Percentiles rank a stretch among this genome's conserved stretches.
Conservation (phyloP, 2,888 invertebrate genomes). For the Pimpla rufipes region DNA sequence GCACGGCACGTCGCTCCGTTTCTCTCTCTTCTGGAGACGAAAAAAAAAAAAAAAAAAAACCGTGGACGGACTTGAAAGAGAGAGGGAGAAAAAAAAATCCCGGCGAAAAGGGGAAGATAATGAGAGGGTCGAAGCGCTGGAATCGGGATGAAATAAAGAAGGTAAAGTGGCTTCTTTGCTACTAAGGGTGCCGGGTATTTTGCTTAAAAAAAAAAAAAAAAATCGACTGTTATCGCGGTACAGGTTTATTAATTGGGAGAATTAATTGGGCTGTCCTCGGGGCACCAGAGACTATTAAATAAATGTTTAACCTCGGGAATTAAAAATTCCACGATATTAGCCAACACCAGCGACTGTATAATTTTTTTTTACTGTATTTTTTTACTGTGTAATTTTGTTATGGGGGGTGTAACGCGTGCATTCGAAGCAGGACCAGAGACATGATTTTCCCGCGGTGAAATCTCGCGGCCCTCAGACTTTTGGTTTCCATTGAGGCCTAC, state of each 20-base stretch:
- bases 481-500: constrained; percentile 34
- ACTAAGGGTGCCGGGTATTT: constrained; percentile 15
- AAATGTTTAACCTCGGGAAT: background rate
- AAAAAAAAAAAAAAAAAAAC: too few species aligned
- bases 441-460: background rate
- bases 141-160: constrained; percentile 50
- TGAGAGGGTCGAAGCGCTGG: constrained; percentile 59
- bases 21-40: constrained; percentile 63
- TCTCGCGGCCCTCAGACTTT: background rate
- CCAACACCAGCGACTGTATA: constrained; percentile 14
- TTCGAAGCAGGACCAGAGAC: constrained; percentile 19
- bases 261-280: background rate
- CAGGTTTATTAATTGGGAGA: constrained; percentile 36
- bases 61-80: constrained; percentile 45
- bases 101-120: constrained; percentile 55
- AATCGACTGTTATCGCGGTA: background rate
- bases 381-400: too few species aligned
- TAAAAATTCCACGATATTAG: background rate
- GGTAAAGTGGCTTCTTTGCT: constrained; percentile 51
- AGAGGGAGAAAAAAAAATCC: constrained; percentile 45
- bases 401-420: background rate
- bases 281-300: background rate
- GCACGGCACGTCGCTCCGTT: constrained; percentile 58
- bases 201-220: constrained; percentile 2
- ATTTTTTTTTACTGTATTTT: too few species aligned